Conservation (phyloP, 2,113 vertebrate genomes). For the Arothron firmamentum region DNA sequence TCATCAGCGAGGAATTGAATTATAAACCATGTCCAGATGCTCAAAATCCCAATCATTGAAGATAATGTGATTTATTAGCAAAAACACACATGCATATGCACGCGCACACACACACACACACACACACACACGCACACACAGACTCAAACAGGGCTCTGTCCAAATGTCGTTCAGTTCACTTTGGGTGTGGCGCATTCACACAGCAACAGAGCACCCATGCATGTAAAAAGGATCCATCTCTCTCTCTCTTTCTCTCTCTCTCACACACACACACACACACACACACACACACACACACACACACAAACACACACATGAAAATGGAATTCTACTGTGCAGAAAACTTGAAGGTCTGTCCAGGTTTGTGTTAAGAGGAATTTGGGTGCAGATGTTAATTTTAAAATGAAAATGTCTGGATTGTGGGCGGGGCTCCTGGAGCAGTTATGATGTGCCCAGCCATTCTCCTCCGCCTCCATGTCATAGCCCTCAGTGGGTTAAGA, state of each 20-base stretch:
- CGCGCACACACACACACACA: conserved; percentile 11
- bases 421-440: too few relatives aligned
- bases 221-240: conserved; percentile 4
- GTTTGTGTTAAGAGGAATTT: too few relatives aligned
- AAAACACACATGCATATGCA: conserved; percentile 5
- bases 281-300: too few relatives aligned
- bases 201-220: conserved; percentile 22
- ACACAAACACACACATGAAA: background rate
- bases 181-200: conserved; percentile 42
- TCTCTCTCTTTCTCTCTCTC: too few relatives aligned
- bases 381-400: too few relatives aligned
- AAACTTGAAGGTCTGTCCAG: too few relatives aligned
- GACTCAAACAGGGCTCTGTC: background rate
- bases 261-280: too few relatives aligned
- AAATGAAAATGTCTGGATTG: too few relatives aligned
- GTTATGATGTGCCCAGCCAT: too few relatives aligned
- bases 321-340: too few relatives aligned
- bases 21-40: conserved; percentile 53
- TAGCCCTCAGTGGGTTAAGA: too few relatives aligned
- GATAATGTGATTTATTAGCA: conserved; percentile 42
- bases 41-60: conserved; percentile 35
- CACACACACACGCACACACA: background rate
- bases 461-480: too few relatives aligned
- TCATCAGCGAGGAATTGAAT: conserved; percentile 49
- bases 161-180: background rate